phyloP scores from a whole-genome alignment of 2,113 vertebrate genomes.

The Sporophila hypoxantha region DNA sequence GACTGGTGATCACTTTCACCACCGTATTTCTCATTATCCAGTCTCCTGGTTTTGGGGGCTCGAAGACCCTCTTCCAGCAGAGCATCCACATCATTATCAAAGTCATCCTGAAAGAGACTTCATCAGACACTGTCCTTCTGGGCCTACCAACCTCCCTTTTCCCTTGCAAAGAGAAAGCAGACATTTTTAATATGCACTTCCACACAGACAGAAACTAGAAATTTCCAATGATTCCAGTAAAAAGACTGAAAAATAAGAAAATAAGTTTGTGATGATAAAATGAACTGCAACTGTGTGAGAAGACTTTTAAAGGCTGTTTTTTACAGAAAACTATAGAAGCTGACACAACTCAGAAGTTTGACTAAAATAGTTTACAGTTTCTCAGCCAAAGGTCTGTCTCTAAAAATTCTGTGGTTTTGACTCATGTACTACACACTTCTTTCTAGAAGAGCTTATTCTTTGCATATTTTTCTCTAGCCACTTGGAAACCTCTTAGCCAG shows the following conservation, averaged over 20 bases:
- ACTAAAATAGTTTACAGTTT: background rate
- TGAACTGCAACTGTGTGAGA: background rate
- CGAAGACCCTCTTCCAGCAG: slow-evolving; percentile 95
- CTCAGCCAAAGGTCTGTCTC: background rate
- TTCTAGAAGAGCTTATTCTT: background rate
- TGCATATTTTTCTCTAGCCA: slow-evolving; percentile 15
- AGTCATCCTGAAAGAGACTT: slow-evolving; percentile 91
- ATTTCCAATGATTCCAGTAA: slow-evolving; percentile 19
- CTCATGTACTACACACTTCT: background rate
- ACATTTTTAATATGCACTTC: background rate
- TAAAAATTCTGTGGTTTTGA: background rate
- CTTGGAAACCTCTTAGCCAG: background rate
- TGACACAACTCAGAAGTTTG: background rate
- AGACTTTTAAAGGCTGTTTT: background rate
- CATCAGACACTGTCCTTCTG: slow-evolving; percentile 53
- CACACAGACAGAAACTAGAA: background rate
- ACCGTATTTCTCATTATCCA: slow-evolving; percentile 81
- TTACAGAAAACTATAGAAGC: background rate
- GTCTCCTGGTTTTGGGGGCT: slow-evolving; percentile 90
- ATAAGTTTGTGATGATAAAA: background rate
- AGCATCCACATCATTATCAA: slow-evolving; percentile 98
- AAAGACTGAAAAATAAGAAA: slow-evolving; percentile 34
- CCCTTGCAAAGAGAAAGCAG: background rate
- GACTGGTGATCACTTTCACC: slow-evolving; percentile 93
- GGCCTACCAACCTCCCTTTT: background rate